A percentile compares a stretch with the other conserved stretches of the same genome.
phyloP scores from a whole-genome alignment of 2,797 vertebrate genomes.

The Apodemus agrarius region DNA sequence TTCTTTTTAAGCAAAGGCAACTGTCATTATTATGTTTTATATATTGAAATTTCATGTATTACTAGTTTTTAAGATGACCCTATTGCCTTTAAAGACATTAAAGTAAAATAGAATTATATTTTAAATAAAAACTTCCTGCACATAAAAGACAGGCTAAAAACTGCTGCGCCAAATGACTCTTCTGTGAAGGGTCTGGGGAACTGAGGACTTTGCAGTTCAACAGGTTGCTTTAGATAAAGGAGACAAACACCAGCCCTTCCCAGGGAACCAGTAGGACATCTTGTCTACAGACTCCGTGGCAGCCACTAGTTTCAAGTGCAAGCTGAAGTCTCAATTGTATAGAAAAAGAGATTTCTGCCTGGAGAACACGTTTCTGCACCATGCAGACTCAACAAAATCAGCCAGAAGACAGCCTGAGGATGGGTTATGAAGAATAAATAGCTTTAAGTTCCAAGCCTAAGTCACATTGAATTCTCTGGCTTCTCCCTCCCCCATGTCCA shows the following conservation, averaged over 20 bases:
- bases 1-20: not conserved
- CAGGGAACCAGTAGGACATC: not conserved
- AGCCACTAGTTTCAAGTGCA: not conserved
- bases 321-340: not conserved
- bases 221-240: not conserved
- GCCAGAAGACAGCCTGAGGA: not conserved
- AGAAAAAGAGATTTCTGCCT: not conserved
- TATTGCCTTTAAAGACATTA: not conserved
- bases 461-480: not conserved
- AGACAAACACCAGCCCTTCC: not conserved
- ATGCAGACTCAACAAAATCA: not conserved
- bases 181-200: not conserved
- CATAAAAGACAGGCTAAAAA: not conserved
- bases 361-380: not conserved
- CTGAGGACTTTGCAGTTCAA: not conserved
- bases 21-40: slow-evolving; percentile 30
- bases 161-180: not conserved
- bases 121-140: not conserved
- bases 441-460: not conserved
- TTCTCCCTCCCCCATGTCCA: not conserved
- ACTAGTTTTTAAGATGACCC: not conserved
- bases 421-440: not conserved
- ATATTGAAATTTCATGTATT: not conserved
- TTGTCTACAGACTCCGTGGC: not conserved
- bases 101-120: slow-evolving; percentile 46